Conservation (phyloP, 1,140 invertebrate species). For the Trinorchestia longiramus region DNA sequence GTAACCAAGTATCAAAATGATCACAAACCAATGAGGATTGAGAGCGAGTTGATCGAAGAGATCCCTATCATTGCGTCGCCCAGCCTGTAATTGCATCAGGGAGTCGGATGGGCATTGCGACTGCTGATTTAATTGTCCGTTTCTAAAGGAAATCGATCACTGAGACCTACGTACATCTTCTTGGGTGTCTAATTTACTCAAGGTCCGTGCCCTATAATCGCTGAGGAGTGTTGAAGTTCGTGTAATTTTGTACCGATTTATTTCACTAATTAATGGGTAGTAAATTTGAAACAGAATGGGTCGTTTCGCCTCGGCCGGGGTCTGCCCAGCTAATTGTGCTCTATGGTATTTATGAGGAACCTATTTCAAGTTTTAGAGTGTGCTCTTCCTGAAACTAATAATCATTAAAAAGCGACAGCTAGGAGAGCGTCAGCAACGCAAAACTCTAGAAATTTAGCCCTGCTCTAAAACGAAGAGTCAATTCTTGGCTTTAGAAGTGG, state of each 20-base stretch:
- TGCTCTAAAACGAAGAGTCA: neutral
- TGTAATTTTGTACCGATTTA: slow-evolving; percentile 49
- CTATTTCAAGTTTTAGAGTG: slow-evolving; percentile 45
- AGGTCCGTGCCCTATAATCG: slow-evolving; percentile 19
- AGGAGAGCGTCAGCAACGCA: neutral
- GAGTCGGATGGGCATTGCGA: neutral
- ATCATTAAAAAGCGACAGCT: slow-evolving; percentile 9
- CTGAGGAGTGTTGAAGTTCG: slow-evolving; percentile 40
- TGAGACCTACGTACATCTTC: slow-evolving; percentile 9
- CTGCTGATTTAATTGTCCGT: slow-evolving; percentile 32
- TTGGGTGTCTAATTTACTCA: slow-evolving; percentile 35
- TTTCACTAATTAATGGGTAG: slow-evolving; percentile 46
- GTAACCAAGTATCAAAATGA: neutral
- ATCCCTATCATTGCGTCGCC: neutral
- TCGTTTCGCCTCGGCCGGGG: slow-evolving; percentile 7
- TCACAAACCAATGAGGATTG: neutral
- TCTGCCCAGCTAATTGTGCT: slow-evolving; percentile 49
- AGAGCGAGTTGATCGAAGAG: neutral
- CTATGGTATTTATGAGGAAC: slow-evolving; percentile 54
- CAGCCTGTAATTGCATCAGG: neutral
- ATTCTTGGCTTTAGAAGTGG: neutral
- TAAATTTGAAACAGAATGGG: slow-evolving; percentile 35
- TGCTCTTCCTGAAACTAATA: slow-evolving; percentile 15
- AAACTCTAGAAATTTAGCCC: neutral
- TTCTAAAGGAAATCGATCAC: slow-evolving; percentile 47